Conservation (phyloP, 2,113 vertebrate species). For the Nesogale talazaci region DNA sequence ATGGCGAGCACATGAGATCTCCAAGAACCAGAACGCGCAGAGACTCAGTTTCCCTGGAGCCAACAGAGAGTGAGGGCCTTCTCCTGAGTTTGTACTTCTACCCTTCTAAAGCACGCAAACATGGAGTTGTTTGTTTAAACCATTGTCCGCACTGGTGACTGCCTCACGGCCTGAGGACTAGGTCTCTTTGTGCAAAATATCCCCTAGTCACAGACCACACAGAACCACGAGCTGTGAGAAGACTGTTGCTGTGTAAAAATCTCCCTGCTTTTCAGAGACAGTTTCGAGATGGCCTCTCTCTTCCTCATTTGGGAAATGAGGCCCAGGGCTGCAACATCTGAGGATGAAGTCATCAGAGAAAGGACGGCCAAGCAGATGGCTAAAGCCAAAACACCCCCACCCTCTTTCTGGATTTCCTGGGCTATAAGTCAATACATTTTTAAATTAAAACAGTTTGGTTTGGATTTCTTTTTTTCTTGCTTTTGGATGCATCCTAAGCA, state of each 20-base stretch:
- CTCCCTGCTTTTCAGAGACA: not conserved
- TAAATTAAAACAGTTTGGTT: not conserved
- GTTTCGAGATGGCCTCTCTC: not conserved
- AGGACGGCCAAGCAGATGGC: not conserved
- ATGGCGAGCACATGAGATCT: too few relatives aligned
- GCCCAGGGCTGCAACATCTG: not conserved
- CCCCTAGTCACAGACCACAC: not conserved
- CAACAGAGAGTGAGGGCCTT: too few relatives aligned
- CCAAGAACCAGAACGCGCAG: too few relatives aligned
- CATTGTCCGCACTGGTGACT: not conserved
- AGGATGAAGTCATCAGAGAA: not conserved
- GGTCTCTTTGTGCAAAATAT: not conserved
- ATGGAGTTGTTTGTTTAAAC: too few relatives aligned
- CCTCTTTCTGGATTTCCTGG: not conserved
- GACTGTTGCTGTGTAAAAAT: not conserved
- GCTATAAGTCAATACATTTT: not conserved
- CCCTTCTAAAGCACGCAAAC: too few relatives aligned
- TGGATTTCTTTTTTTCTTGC: not conserved
- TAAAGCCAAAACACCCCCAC: not conserved
- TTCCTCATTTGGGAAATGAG: not conserved
- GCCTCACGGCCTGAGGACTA: not conserved
- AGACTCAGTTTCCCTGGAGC: too few relatives aligned
- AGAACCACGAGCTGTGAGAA: not conserved
- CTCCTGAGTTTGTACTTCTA: too few relatives aligned
- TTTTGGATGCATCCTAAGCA: constrained; percentile 7